Conservation (phyloP, 2,797 vertebrate genomes). For the Ctenopoma multispine region DNA sequence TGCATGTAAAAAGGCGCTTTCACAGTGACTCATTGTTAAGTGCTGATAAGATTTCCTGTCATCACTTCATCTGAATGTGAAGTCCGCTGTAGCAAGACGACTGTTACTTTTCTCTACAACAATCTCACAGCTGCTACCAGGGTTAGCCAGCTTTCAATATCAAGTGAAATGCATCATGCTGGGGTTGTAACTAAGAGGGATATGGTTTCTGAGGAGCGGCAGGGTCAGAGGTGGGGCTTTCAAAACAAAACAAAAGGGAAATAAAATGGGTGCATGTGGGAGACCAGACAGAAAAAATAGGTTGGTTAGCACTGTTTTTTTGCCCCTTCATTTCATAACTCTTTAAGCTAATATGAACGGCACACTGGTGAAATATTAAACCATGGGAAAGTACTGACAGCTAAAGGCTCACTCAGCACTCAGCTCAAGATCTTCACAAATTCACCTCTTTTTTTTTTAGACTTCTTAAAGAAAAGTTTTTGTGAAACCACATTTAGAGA, state of each 20-base stretch:
- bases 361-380: slow-evolving; percentile 76
- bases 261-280: slow-evolving; percentile 28
- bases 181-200: slow-evolving; percentile 32
- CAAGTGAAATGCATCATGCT: slow-evolving; percentile 40
- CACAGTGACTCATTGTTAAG: slow-evolving; percentile 41
- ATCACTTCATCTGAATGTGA: slow-evolving; percentile 50
- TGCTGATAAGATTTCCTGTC: slow-evolving; percentile 59
- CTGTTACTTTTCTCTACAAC: slow-evolving; percentile 19
- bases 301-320: slow-evolving; percentile 38
- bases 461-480: slow-evolving; percentile 44
- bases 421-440: slow-evolving; percentile 73
- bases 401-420: slow-evolving; percentile 56
- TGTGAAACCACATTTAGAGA: slow-evolving; percentile 46
- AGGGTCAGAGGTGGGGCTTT: slow-evolving; percentile 48
- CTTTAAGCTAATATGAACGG: slow-evolving; percentile 67
- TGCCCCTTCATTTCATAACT: slow-evolving; percentile 61
- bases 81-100: slow-evolving; percentile 30
- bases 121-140: slow-evolving; percentile 17
- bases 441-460: slow-evolving; percentile 60
- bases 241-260: slow-evolving; percentile 52
- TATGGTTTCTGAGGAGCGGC: slow-evolving; percentile 49
- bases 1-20: slow-evolving; percentile 29
- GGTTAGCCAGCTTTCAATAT: slow-evolving; percentile 9
- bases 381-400: slow-evolving; percentile 69
- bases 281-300: slow-evolving; percentile 35